Conservation (phyloP, 2,797 vertebrate species). For the Crotalus adamanteus region DNA sequence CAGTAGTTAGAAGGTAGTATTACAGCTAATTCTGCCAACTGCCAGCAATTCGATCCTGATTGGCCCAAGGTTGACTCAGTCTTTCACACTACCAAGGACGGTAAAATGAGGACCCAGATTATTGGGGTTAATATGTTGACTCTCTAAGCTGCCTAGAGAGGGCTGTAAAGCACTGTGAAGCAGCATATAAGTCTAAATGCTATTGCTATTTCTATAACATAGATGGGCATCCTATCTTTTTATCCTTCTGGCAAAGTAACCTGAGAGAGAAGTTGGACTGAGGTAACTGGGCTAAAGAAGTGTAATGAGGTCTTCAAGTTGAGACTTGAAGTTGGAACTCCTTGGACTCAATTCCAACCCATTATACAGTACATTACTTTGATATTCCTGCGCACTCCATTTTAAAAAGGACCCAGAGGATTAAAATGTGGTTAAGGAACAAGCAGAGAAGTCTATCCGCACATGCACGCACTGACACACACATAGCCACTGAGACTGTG, state of each 20-base stretch:
- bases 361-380: neutral
- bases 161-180: neutral
- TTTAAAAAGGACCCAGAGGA: neutral
- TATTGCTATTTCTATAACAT: neutral
- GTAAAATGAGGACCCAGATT: neutral
- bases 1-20: neutral
- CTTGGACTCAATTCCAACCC: neutral
- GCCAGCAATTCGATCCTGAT: neutral
- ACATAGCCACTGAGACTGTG: neutral
- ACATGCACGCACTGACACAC: neutral
- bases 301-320: neutral
- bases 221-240: neutral
- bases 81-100: neutral
- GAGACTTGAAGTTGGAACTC: neutral
- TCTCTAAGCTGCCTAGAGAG: neutral
- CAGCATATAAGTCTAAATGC: neutral
- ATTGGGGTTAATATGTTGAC: neutral
- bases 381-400: neutral
- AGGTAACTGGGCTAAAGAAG: neutral
- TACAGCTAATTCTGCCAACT: neutral
- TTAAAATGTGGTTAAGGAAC: neutral
- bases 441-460: neutral
- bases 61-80: neutral
- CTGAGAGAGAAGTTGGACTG: neutral
- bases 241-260: neutral